Conservation (phyloP, 92 coral and sea anemone species). For the Virgularia gustaviana region DNA sequence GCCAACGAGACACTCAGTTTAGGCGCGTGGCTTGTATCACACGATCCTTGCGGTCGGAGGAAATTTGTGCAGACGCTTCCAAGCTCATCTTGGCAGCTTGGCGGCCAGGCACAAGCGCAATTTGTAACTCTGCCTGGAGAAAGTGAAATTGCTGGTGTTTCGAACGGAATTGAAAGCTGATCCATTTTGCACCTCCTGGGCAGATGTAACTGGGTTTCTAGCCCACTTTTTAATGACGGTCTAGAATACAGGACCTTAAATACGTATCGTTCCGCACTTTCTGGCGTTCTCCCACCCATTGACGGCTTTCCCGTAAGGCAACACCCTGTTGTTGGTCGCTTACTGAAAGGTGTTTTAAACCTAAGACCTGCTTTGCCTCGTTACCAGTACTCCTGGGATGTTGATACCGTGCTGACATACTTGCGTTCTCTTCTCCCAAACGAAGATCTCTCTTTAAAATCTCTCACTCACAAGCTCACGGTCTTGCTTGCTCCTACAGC, state of each 20-base stretch:
- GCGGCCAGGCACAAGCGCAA: no score
- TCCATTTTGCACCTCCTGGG: constrained; percentile 5
- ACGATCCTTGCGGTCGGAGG: constrained; percentile 26
- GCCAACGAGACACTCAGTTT: background rate
- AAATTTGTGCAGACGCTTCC: no score
- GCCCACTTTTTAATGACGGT: background rate
- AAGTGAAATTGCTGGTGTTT: background rate
- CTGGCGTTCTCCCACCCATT: constrained; percentile 24
- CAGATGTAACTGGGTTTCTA: background rate
- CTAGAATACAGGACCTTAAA: constrained; percentile 8
- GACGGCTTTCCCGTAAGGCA: constrained; percentile 26
- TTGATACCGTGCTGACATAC: constrained; percentile 12
- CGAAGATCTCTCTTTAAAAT: constrained; percentile 20
- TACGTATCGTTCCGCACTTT: constrained; percentile 30
- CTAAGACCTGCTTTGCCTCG: constrained; percentile 37
- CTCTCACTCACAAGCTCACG: constrained; percentile 20
- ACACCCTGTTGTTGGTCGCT: constrained; percentile 11
- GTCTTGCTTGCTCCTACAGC: constrained; percentile 18
- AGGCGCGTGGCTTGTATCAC: constrained; percentile 32
- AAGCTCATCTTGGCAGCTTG: no score
- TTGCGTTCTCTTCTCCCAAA: constrained; percentile 13
- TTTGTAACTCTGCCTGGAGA: background rate
- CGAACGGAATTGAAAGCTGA: background rate
- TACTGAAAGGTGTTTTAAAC: constrained; percentile 25
- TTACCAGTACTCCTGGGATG: constrained; percentile 33